These are phyloP conservation scores for Calephelis virginiensis DNA, from an alignment of 1,140 invertebrate genomes.

Conservation along the genomic window DNA sequence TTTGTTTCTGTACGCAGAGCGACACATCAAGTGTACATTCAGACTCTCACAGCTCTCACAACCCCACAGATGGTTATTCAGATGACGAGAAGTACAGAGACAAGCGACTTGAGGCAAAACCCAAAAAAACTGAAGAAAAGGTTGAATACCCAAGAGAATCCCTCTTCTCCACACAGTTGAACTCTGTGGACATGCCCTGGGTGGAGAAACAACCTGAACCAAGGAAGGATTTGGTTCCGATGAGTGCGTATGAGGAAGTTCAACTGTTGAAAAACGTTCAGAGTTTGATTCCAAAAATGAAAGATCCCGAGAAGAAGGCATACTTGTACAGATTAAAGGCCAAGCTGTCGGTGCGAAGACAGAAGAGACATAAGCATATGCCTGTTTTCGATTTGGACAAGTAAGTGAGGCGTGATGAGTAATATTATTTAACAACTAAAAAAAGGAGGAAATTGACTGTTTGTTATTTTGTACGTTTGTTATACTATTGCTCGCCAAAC, in stretches of 20 bases:
- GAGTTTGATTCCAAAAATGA: constrained; percentile 44
- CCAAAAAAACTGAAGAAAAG: constrained; percentile 46
- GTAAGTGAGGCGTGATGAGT: constrained; percentile 33
- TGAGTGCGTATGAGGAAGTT: constrained; percentile 62
- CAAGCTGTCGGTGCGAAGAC: constrained; percentile 50
- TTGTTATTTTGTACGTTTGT: no score
- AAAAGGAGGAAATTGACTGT: no score
- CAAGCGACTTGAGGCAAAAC: constrained; percentile 26
- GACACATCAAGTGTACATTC: constrained; percentile 53
- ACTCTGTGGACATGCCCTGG: constrained; percentile 56
- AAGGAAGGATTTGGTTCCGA: constrained; percentile 39
- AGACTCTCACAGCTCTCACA: constrained; percentile 43
- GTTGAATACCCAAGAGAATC: constrained; percentile 37
- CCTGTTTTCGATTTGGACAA: constrained; percentile 66
- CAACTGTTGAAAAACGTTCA: constrained; percentile 64
- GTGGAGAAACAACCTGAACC: constrained; percentile 30
- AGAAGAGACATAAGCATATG: constrained; percentile 64
- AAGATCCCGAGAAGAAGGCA: constrained; percentile 44
- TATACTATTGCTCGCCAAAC: no score
- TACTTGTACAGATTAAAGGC: constrained; percentile 48
- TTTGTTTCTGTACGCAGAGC: constrained; percentile 33
- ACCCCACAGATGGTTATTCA: constrained; percentile 27
- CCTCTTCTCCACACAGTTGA: constrained; percentile 52
- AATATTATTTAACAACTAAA: neutral
- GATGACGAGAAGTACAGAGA: constrained; percentile 35